These are phyloP conservation scores for Volucella inanis DNA, from an alignment of 2,888 invertebrate species.

Conservation along the genomic window DNA sequence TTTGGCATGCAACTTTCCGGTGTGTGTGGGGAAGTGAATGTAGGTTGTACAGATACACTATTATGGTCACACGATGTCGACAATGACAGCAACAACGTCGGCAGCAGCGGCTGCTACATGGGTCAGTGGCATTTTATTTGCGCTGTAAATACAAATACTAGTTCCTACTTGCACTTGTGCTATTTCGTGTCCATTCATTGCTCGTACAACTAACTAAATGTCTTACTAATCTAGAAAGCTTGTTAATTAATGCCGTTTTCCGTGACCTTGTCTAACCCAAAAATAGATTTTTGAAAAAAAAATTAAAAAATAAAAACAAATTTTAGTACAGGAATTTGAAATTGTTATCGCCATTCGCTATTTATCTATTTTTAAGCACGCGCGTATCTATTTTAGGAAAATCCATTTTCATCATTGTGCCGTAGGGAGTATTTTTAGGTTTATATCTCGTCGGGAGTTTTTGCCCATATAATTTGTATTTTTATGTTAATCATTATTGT, in stretches of 20 bases:
- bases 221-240: slow-evolving; percentile 5
- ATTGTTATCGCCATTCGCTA: slow-evolving; percentile 36
- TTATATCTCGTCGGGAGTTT: slow-evolving; percentile 13
- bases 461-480: slow-evolving; percentile 18
- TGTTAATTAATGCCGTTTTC: slow-evolving; percentile 19
- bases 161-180: no score
- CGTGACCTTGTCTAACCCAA: slow-evolving; percentile 61
- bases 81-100: background rate
- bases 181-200: slow-evolving; percentile 32
- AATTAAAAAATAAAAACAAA: background rate
- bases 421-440: slow-evolving; percentile 62
- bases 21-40: slow-evolving; percentile 42
- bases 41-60: slow-evolving; percentile 45
- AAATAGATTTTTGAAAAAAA: background rate
- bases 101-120: background rate
- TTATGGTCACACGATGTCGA: slow-evolving; percentile 41
- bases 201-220: background rate
- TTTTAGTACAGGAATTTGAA: slow-evolving; percentile 12
- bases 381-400: slow-evolving; percentile 56
- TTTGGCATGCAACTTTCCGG: slow-evolving; percentile 72
- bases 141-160: background rate
- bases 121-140: slow-evolving; percentile 62
- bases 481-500: slow-evolving; percentile 11
- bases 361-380: slow-evolving; percentile 56
- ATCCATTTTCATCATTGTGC: slow-evolving; percentile 29